Conservation (phyloP, 2,888 invertebrate species). For the Epinotia demarniana region DNA sequence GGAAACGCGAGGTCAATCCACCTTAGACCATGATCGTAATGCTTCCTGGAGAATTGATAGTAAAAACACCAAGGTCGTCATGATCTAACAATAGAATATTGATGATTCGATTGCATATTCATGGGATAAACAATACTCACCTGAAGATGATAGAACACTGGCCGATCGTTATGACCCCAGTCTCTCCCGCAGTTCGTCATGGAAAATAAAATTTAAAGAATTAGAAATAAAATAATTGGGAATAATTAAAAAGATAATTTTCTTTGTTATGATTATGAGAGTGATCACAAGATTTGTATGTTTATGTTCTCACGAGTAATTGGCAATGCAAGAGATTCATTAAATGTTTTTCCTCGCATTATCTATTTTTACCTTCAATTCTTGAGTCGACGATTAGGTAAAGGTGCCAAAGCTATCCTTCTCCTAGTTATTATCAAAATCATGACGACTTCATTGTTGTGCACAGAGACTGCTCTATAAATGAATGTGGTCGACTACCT, state of each 20-base stretch:
- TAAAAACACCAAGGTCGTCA: slow-evolving; percentile 8
- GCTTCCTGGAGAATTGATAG: background rate
- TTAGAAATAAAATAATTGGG: slow-evolving; percentile 63
- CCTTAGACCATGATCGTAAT: background rate
- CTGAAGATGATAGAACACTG: slow-evolving; percentile 60
- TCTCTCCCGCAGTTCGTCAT: slow-evolving; percentile 65
- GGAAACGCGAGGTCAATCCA: slow-evolving; percentile 15
- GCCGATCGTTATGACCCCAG: slow-evolving; percentile 56
- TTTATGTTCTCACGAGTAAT: too few species aligned
- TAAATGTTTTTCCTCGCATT: background rate
- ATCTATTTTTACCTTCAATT: background rate
- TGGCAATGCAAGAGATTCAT: too few species aligned
- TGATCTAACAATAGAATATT: background rate
- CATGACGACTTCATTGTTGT: background rate
- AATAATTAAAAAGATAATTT: background rate
- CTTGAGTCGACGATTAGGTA: background rate
- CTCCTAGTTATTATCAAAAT: background rate
- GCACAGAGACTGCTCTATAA: background rate
- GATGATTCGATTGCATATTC: background rate
- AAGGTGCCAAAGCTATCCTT: background rate
- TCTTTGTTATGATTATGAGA: background rate
- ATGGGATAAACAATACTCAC: slow-evolving; percentile 61
- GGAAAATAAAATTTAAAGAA: slow-evolving; percentile 72
- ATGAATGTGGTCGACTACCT: background rate
- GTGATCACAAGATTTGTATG: background rate